Base-by-base conservation (phyloP, 2,113 vertebrate species). In the Proteles cristata region DNA sequence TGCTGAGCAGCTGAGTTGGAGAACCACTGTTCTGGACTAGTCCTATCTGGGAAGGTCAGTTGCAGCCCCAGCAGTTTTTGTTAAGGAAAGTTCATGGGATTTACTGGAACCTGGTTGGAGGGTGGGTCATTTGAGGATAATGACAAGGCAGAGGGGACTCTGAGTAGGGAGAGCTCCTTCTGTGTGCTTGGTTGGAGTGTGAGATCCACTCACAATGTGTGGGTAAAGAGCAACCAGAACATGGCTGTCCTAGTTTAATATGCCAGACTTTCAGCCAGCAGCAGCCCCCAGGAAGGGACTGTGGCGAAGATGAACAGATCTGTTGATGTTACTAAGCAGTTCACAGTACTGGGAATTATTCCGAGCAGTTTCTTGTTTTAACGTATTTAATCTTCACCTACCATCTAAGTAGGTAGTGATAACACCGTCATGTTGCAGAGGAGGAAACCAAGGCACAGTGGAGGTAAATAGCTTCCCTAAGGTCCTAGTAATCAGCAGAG, bases 131-230 rank as follows among this genome's bases (percentile, higher is more conserved):
- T 3, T 35, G 15, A 35, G 26, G 55, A 11, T 11, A 0, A 0
- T 0, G 2, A 26, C 0, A 16, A 2, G 17, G 25, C 73, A 8
- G 16, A 0, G 10, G n/a, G 28, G 53, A 15, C 4, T 14, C 61
- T 66, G 61, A 17, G 26, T 17, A n/a, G 65, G 69, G 63, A 50
- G 25, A 81, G 17, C 48, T 74, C 66, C 4, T 23, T 76, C 15
- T 3, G 0, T 31, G 2, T 26, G 45, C 4, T n/a, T 39, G n/a
- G 50, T 4, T 2, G 8, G 15, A 39, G 15, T 5, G 0, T 19
- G 6, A 66, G 45, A 17, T 71, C 61, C 7, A 9, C 25, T 79
- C 12, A 31, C 26, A 11, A 0, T 11, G 0, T 11, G 14, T 33
- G 80, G 45, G 85, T 53, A 26, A 66, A 1, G 33, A n/a, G 68